These are phyloP conservation scores for Eurypyga helias DNA, from an alignment of 2,113 vertebrate species.

Conservation along the genomic window DNA sequence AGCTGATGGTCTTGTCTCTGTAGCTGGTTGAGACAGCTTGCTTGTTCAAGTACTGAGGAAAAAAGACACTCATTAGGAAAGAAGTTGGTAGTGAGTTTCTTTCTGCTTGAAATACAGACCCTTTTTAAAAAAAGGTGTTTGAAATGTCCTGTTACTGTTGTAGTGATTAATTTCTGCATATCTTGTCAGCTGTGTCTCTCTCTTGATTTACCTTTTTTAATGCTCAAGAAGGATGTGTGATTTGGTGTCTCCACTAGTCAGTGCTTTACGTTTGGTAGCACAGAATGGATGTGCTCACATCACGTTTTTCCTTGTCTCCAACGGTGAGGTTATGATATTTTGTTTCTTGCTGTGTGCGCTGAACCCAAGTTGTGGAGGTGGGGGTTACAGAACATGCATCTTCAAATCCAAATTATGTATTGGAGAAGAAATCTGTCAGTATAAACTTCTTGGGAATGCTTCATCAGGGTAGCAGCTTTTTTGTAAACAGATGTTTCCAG, in stretches of 20 bases:
- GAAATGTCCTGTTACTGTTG: neutral
- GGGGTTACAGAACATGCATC: neutral
- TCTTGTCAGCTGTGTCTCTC: neutral
- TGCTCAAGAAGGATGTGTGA: neutral
- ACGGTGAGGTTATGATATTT: neutral
- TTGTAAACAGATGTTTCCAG: neutral
- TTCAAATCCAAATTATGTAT: neutral
- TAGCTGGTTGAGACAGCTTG: neutral
- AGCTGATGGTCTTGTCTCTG: neutral
- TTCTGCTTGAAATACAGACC: neutral
- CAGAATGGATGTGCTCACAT: neutral
- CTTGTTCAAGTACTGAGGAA: neutral
- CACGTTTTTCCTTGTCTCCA: accelerated
- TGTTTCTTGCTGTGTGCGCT: accelerated
- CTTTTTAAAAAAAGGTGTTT: neutral
- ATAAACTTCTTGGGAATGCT: neutral
- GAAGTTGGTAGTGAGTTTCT: neutral
- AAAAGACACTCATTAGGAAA: neutral
- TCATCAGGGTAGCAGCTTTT: neutral
- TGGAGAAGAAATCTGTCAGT: neutral
- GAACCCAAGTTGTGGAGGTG: neutral
- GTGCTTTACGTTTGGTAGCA: neutral
- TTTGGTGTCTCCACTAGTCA: neutral
- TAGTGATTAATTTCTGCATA: neutral
- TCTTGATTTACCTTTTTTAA: neutral